phyloP scores from a whole-genome alignment of 2,888 invertebrate genomes.

The Diaphora mendica region DNA sequence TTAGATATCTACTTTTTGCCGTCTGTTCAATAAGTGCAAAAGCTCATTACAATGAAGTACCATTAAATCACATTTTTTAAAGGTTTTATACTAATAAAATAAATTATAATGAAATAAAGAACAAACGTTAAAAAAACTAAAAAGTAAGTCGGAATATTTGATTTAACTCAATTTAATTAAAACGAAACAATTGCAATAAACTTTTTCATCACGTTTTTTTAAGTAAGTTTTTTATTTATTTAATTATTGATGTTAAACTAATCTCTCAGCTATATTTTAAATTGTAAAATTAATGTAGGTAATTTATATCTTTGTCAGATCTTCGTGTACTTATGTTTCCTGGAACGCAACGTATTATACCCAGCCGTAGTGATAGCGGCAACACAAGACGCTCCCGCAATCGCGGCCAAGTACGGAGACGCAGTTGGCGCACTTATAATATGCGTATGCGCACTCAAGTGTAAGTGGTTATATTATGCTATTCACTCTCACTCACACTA shows the following conservation, averaged over 20 bases:
- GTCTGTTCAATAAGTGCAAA: too few relatives aligned
- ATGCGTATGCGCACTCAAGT: constrained; percentile 95
- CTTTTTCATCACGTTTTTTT: neutral
- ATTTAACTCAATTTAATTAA: neutral
- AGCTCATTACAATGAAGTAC: too few relatives aligned
- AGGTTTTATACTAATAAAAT: too few relatives aligned
- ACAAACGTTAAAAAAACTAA: too few relatives aligned
- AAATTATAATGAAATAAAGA: too few relatives aligned
- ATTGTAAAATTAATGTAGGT: too few relatives aligned
- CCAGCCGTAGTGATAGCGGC: constrained; percentile 96
- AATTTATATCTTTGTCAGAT: constrained; percentile 72
- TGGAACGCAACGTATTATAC: constrained; percentile 96
- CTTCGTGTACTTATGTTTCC: constrained; percentile 95
- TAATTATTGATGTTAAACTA: neutral
- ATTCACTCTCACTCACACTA: too few relatives aligned
- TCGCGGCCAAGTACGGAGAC: constrained; percentile 92
- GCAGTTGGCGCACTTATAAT: constrained; percentile 93
- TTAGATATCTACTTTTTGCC: too few relatives aligned
- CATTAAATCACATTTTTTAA: too few relatives aligned
- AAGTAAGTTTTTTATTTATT: neutral
- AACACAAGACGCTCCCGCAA: constrained; percentile 92
- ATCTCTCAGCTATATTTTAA: neutral
- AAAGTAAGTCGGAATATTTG: neutral
- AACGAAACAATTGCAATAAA: neutral
- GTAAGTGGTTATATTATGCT: constrained; percentile 69